These are phyloP conservation scores for Phaedon cochleariae DNA, from an alignment of 2,888 invertebrate genomes.

Conservation along the genomic window DNA sequence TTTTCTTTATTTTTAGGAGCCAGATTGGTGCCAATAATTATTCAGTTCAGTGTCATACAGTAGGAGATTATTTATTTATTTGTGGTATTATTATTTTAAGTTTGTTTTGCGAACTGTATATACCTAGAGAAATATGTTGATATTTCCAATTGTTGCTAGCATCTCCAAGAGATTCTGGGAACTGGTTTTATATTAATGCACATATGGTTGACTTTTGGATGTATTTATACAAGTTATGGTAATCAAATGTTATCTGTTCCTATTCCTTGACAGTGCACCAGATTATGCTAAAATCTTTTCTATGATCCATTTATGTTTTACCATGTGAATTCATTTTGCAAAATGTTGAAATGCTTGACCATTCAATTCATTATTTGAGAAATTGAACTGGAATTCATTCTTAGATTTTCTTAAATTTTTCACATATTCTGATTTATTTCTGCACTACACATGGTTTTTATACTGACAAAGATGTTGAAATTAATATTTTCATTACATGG, in stretches of 20 bases:
- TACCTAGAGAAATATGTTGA: slow-evolving; percentile 14
- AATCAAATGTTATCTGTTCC: too few species aligned
- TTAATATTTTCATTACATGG: too few species aligned
- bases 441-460: too few species aligned
- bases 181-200: not conserved
- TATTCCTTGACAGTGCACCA: not conserved
- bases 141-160: slow-evolving; percentile 12
- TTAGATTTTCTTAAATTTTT: too few species aligned
- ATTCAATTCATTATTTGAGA: too few species aligned
- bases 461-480: too few species aligned
- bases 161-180: slow-evolving; percentile 9
- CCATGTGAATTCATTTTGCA: too few species aligned
- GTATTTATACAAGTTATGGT: not conserved
- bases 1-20: slow-evolving; percentile 40
- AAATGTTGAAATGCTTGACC: too few species aligned
- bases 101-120: slow-evolving; percentile 18
- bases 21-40: slow-evolving; percentile 45
- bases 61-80: slow-evolving; percentile 40
- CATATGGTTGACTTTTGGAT: slow-evolving; percentile 8
- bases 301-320: too few species aligned
- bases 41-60: slow-evolving; percentile 20
- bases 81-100: slow-evolving; percentile 32
- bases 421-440: too few species aligned
- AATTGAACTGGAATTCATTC: too few species aligned
- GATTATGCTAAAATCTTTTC: slow-evolving; percentile 11